Base-by-base conservation (phyloP, 1,140 invertebrate species). In the Drosophila navojoa region DNA sequence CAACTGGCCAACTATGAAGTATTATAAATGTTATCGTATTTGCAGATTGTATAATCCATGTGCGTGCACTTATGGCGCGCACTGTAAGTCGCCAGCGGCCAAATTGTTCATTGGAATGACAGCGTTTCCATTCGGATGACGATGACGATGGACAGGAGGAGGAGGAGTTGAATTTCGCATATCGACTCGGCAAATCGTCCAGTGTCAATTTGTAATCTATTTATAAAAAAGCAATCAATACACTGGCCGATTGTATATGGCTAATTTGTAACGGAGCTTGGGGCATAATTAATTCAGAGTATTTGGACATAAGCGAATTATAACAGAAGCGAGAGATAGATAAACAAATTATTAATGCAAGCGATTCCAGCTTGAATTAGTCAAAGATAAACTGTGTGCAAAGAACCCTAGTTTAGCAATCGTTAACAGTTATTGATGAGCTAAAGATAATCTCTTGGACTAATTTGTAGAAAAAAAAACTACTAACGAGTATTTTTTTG, bases 21-120 rank as follows among this genome's bases (percentile, higher is more conserved):
- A 66, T 76, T 64, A 59, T 63, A 77, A 81, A 71, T 81, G 58
- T 86, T 80, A 47, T 50, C 52, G 29, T 71, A 73, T 76, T 70
- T 45, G 58, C 69, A 52, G 61, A 72, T 89, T 89, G 70, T 84
- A 79, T 80, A 85, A 85, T 77, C 77, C 10, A 54, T 25, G 57
- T 71, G 73, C 73, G 69, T 71, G 76, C 81, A 85, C 73, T 66
- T 72, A 61, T 72, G 61, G 27, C 67, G 29, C 63, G 45, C 57
- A 72, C 69, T 76, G 76, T 77, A 25, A 66, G 38, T 55, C 53
- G 69, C 49, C 44, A 64, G 25, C 59, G 50, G 57, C 58, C 40
- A 54, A 61, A 25, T 49, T 66, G 50, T 54, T 59, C 40, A 60
- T 45, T 38, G 62, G n/a, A 22, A 38, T 45, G 44, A 49, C 55